Conservation (phyloP, 2,888 invertebrate species). For the Palloptera scutellata region DNA sequence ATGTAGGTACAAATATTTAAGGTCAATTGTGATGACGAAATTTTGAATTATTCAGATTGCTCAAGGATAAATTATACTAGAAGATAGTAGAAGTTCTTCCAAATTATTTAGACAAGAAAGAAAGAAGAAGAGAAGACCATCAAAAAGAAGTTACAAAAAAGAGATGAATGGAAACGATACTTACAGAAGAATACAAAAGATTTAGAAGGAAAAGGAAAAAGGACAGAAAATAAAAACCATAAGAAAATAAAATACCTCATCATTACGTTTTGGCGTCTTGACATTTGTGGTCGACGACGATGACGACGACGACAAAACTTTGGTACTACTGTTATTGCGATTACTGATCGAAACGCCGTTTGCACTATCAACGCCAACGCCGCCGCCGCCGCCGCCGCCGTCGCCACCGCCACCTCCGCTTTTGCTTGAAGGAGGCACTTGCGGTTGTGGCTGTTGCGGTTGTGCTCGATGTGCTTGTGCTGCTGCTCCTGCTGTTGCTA, state of each 20-base stretch:
- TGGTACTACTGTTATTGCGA: not conserved
- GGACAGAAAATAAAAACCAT: slow-evolving; percentile 20
- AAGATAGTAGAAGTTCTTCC: no score
- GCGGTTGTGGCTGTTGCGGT: slow-evolving; percentile 35
- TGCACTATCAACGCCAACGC: not conserved
- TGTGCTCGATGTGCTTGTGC: slow-evolving; percentile 6
- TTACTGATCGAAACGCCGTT: slow-evolving; percentile 1
- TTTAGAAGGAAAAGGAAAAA: slow-evolving; percentile 24
- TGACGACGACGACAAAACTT: not conserved
- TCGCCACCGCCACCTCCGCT: not conserved
- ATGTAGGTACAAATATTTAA: no score
- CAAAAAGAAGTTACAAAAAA: not conserved
- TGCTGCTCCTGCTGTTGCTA: slow-evolving; percentile 30
- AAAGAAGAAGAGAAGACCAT: not conserved
- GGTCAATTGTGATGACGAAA: no score
- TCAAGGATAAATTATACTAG: no score
- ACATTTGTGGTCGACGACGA: not conserved
- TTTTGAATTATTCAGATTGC: no score
- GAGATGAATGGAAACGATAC: not conserved
- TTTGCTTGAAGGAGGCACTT: slow-evolving; percentile 28
- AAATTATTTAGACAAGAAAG: no score
- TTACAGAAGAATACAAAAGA: slow-evolving; percentile 6
- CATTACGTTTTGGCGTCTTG: slow-evolving; percentile 46
- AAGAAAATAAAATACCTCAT: slow-evolving; percentile 51
- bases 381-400: not conserved